A percentile compares a stretch with the other conserved stretches of the same genome.
Evolutionary conservation across 2,797 vertebrate genomes (phyloP).

Genomic region (Nasua narica): DNA sequence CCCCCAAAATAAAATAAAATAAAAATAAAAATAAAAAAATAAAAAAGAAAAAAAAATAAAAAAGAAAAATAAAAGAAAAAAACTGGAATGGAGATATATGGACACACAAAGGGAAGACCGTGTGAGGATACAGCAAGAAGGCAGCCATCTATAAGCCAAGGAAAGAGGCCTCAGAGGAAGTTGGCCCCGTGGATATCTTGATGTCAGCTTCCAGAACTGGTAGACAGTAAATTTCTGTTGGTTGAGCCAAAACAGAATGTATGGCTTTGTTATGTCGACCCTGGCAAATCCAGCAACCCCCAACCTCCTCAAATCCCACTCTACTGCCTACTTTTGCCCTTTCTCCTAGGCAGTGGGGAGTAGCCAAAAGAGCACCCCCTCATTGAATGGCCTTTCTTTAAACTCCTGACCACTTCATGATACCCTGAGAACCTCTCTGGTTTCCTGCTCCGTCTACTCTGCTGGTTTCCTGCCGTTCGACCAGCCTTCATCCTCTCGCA

Average conservation of each 20-base stretch:
- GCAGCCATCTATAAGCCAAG: neutral
- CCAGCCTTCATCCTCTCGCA: neutral
- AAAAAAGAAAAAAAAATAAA: neutral
- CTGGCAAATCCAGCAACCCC: neutral
- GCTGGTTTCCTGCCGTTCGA: accelerated
- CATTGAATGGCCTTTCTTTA: neutral
- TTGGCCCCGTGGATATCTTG: neutral
- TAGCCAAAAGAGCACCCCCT: neutral
- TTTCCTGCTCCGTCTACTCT: neutral
- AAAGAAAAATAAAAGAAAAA: neutral
- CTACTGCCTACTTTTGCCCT: neutral
- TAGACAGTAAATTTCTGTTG: neutral
- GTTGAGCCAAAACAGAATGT: neutral
- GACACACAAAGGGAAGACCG: no score
- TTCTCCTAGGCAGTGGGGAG: neutral
- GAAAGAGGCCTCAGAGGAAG: neutral
- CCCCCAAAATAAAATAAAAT: neutral
- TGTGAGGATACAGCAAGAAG: neutral
- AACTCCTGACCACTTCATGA: neutral
- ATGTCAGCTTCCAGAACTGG: neutral
- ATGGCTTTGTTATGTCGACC: accelerated
- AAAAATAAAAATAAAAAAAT: neutral
- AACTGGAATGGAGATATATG: neutral
- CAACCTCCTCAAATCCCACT: neutral
- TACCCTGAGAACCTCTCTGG: neutral